These are phyloP conservation scores for Eremobia ochroleuca DNA, from an alignment of 2,888 invertebrate genomes.

Conservation along the genomic window DNA sequence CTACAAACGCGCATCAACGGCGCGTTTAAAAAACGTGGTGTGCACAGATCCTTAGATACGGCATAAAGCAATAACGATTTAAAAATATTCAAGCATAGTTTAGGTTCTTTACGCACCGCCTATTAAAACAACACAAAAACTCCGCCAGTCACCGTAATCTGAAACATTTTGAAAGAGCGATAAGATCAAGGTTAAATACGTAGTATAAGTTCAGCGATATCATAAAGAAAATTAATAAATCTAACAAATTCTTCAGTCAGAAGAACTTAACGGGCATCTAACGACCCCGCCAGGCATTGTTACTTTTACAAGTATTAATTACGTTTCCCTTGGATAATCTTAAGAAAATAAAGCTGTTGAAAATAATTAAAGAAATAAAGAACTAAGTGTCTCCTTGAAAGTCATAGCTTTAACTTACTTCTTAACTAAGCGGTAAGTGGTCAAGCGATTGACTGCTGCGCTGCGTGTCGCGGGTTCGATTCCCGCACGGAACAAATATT, in stretches of 20 bases:
- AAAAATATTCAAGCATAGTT: neutral
- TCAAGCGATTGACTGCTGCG: too few species aligned
- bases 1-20: too few species aligned
- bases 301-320: constrained; percentile 57
- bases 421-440: too few species aligned
- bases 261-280: constrained; percentile 34
- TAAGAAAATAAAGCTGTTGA: constrained; percentile 39
- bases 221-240: constrained; percentile 52
- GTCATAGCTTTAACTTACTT: constrained; percentile 18
- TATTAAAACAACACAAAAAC: constrained; percentile 22
- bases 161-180: constrained; percentile 27
- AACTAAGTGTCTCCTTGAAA: constrained; percentile 34
- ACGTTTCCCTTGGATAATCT: constrained; percentile 29
- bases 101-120: neutral
- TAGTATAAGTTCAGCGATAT: constrained; percentile 43
- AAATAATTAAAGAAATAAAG: constrained; percentile 48
- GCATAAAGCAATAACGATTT: neutral
- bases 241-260: constrained; percentile 33
- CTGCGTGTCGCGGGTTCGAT: too few species aligned
- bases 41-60: too few species aligned
- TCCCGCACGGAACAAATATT: too few species aligned
- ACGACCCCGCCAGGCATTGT: constrained; percentile 44
- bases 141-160: constrained; percentile 19
- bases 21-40: too few species aligned
- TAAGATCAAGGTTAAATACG: constrained; percentile 44